These are phyloP conservation scores for Diaprepes abbreviatus DNA, from an alignment of 2,888 invertebrate species.

Conservation along the genomic window DNA sequence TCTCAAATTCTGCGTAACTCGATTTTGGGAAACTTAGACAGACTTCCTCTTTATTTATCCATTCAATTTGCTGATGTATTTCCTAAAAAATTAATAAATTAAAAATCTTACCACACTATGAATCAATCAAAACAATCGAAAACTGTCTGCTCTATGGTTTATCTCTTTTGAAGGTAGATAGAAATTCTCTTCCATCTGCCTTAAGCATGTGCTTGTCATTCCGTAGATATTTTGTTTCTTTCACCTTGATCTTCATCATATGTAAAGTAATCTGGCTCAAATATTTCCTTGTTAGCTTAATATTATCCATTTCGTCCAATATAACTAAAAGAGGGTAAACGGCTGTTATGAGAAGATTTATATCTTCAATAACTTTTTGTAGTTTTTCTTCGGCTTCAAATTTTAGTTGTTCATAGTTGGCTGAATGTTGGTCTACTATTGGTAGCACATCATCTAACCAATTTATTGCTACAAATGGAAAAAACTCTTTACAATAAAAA, in stretches of 20 bases:
- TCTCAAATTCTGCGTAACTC: constrained; percentile 83
- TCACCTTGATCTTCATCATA: constrained; percentile 76
- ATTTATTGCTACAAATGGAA: constrained; percentile 77
- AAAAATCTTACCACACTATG: background rate
- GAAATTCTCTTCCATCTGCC: too few relatives aligned
- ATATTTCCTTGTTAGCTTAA: constrained; percentile 81
- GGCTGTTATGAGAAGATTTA: constrained; percentile 79
- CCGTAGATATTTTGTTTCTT: too few relatives aligned
- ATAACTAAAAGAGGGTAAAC: constrained; percentile 82
- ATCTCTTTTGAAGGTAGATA: too few relatives aligned
- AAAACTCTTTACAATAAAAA: too few relatives aligned
- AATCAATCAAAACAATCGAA: too few relatives aligned
- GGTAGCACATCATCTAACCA: constrained; percentile 86
- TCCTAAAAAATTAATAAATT: constrained; percentile 61
- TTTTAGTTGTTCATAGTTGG: constrained; percentile 83
- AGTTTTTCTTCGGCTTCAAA: constrained; percentile 87
- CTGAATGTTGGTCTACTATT: constrained; percentile 83
- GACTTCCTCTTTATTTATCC: constrained; percentile 92
- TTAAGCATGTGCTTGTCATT: too few relatives aligned
- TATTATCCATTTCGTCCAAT: constrained; percentile 87
- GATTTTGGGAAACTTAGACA: constrained; percentile 88
- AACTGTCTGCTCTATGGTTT: too few relatives aligned
- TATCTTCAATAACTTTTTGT: constrained; percentile 76
- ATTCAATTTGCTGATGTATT: constrained; percentile 81
- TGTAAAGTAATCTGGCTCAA: constrained; percentile 80